Evolutionary conservation across 2,797 vertebrate genomes (phyloP).

Genomic region (Micromesistius poutassou): DNA sequence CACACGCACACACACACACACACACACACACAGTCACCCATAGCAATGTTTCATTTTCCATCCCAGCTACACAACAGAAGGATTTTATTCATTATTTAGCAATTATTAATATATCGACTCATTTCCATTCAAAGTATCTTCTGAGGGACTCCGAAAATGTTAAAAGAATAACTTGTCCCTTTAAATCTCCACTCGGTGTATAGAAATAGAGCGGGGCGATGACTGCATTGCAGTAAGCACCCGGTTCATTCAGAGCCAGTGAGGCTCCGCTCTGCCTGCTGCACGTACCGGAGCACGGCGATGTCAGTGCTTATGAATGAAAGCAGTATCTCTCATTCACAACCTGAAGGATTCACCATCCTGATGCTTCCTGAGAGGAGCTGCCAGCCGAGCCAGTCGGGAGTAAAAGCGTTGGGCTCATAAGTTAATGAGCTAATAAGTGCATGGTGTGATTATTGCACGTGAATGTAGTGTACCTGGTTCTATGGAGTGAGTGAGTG

Average conservation of each 20-base stretch:
- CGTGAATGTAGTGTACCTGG: constrained; percentile 33
- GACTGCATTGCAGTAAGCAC: too few relatives aligned
- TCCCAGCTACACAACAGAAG: background rate
- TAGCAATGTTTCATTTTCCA: background rate
- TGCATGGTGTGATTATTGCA: constrained; percentile 1
- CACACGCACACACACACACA: too few relatives aligned
- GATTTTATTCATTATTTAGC: background rate
- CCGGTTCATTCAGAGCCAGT: constrained; percentile 10
- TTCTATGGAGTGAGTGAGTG: constrained; percentile 7
- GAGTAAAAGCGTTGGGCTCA: background rate
- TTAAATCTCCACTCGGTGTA: constrained; percentile 2
- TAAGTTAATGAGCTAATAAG: background rate
- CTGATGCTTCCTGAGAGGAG: background rate
- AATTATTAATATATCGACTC: background rate
- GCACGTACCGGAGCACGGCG: background rate
- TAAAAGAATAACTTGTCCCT: background rate
- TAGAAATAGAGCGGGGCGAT: background rate
- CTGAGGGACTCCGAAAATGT: background rate
- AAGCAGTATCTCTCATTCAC: constrained; percentile 16
- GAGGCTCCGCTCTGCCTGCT: background rate
- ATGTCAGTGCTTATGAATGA: constrained; percentile 49
- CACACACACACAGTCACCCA: too few relatives aligned
- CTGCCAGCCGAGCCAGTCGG: background rate
- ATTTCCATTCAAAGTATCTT: background rate
- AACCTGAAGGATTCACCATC: background rate